phyloP scores from a whole-genome alignment of 2,113 vertebrate species.

The Phyllostomus discolor region DNA sequence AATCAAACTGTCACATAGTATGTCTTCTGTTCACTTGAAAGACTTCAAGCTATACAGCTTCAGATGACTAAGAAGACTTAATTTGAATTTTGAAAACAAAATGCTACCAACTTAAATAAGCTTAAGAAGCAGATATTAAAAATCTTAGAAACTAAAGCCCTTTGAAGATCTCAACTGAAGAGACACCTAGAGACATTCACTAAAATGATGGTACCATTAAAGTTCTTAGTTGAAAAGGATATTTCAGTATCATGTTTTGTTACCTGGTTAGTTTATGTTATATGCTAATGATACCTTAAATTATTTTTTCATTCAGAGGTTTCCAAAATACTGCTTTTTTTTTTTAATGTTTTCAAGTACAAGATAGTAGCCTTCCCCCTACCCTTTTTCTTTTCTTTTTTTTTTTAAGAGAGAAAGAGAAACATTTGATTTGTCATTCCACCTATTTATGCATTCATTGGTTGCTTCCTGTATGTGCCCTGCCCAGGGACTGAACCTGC shows the following conservation, averaged over 20 bases:
- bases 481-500: too few relatives aligned
- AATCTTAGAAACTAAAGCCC: not conserved
- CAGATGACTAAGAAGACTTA: not conserved
- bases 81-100: conserved; percentile 32
- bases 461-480: too few relatives aligned
- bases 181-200: not conserved
- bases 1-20: not conserved
- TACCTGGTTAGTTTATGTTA: not conserved
- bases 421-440: too few relatives aligned
- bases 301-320: conserved; percentile 1
- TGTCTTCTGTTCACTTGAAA: not conserved
- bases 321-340: not conserved
- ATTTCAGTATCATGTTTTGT: not conserved
- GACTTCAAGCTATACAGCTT: not conserved
- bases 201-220: not conserved
- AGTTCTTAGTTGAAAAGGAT: not conserved
- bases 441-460: too few relatives aligned
- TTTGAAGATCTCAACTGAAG: not conserved
- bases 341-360: not conserved
- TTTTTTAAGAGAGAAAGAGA: too few relatives aligned
- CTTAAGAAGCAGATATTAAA: not conserved
- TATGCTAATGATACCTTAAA: not conserved
- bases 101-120: not conserved
- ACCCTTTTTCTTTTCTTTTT: too few relatives aligned
- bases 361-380: not conserved